Conservation (phyloP, 2,113 vertebrate species). For the Mus spicilegus region DNA sequence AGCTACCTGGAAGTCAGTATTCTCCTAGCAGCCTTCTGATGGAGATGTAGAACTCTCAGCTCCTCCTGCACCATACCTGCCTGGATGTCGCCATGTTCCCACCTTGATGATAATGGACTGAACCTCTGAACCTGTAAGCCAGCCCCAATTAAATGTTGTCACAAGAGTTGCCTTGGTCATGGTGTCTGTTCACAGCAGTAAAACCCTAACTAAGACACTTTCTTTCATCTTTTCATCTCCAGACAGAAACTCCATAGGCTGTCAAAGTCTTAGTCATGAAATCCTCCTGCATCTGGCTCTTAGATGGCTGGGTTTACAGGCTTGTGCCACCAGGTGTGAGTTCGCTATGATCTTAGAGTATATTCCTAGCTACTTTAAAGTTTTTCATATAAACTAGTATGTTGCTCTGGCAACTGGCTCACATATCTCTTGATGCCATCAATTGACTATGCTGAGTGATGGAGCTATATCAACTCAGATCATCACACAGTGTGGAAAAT, state of each 20-base stretch:
- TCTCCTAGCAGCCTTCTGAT: too few relatives aligned
- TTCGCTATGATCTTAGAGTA: neutral
- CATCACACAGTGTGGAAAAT: neutral
- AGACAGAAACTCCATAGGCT: neutral
- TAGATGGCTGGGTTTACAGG: neutral
- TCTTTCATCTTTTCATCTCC: neutral
- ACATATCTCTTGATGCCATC: neutral
- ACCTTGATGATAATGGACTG: too few relatives aligned
- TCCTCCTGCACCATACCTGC: too few relatives aligned
- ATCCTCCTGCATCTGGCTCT: neutral
- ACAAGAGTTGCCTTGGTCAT: too few relatives aligned
- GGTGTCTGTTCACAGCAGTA: too few relatives aligned
- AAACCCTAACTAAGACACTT: too few relatives aligned
- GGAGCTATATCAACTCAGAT: neutral
- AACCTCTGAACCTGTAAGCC: too few relatives aligned
- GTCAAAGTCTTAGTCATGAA: neutral
- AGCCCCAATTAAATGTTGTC: too few relatives aligned
- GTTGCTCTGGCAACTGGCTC: neutral
- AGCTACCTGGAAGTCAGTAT: too few relatives aligned
- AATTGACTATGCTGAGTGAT: too few relatives aligned
- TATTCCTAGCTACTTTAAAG: neutral
- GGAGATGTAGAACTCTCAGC: too few relatives aligned
- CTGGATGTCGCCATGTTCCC: too few relatives aligned
- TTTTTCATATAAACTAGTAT: neutral
- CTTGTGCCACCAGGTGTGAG: neutral